Conservation (phyloP, 2,797 vertebrate species). For the Psittacula derbiana region DNA sequence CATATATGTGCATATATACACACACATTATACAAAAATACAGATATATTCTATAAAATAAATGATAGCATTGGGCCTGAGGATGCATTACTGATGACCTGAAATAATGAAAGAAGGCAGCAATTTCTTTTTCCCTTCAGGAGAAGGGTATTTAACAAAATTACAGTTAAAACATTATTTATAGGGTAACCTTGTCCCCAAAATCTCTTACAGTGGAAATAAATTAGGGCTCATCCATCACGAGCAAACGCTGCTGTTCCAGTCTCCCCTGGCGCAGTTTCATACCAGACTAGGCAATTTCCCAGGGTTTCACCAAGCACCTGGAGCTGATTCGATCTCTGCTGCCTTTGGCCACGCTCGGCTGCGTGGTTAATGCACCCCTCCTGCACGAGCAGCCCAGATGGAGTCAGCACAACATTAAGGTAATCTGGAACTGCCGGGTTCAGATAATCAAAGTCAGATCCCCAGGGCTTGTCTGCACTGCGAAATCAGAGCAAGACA, state of each 20-base stretch:
- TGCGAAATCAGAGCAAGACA: background rate
- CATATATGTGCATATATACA: fast-evolving
- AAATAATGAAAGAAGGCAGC: background rate
- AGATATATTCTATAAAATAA: background rate
- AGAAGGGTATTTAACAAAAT: background rate
- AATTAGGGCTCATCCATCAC: background rate
- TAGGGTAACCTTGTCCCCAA: background rate
- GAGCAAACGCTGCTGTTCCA: background rate
- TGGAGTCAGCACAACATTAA: background rate
- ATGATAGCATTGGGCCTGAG: background rate
- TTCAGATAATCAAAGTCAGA: background rate
- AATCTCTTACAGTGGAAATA: background rate
- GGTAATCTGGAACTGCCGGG: background rate
- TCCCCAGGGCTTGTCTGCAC: background rate
- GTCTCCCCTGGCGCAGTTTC: background rate
- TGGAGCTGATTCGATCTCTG: background rate
- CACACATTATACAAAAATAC: background rate
- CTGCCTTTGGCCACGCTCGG: background rate
- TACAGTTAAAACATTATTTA: background rate
- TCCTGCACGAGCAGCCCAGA: background rate
- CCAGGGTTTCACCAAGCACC: background rate
- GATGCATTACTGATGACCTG: background rate
- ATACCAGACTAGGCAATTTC: background rate
- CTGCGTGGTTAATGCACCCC: background rate
- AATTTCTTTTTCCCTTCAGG: background rate